Conservation (phyloP, 2,888 invertebrate species). For the Tetramorium bicarinatum region DNA sequence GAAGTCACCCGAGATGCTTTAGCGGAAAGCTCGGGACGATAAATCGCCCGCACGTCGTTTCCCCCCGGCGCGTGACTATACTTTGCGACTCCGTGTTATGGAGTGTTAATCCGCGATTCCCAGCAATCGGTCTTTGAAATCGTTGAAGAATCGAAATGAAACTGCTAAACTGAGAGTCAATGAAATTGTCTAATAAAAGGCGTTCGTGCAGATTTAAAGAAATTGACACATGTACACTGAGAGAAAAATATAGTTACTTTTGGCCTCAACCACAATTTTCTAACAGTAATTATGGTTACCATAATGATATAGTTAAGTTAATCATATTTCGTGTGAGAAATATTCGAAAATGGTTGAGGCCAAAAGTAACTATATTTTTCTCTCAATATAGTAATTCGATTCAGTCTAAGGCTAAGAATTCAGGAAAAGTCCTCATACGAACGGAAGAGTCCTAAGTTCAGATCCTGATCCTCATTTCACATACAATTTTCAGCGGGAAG, state of each 20-base stretch:
- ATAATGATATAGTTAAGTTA: too few relatives aligned
- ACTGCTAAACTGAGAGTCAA: not conserved
- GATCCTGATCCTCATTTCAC: too few relatives aligned
- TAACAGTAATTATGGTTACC: too few relatives aligned
- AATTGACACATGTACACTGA: too few relatives aligned
- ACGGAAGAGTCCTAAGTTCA: too few relatives aligned
- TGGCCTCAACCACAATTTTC: too few relatives aligned
- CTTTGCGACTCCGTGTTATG: slow-evolving; percentile 15
- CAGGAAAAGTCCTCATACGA: not conserved
- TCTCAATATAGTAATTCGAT: not conserved
- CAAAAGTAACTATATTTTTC: too few relatives aligned
- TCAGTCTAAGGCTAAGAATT: not conserved
- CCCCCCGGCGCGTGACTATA: slow-evolving; percentile 44
- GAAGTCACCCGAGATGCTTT: slow-evolving; percentile 83
- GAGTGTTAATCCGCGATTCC: slow-evolving; percentile 54
- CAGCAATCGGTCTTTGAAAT: slow-evolving; percentile 44
- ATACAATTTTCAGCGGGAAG: too few relatives aligned
- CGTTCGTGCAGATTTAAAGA: not conserved
- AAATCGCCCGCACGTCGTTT: slow-evolving; percentile 70
- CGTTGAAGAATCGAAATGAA: not conserved
- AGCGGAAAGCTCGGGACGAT: slow-evolving; percentile 82
- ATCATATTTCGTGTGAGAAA: too few relatives aligned
- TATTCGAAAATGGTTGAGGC: too few relatives aligned
- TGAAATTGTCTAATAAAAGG: not conserved
- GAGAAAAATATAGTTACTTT: too few relatives aligned